Evolutionary conservation across 2,888 invertebrate genomes (phyloP), one percentile per base, ranked within the genome.

Genomic region (Tethea ocularis): DNA sequence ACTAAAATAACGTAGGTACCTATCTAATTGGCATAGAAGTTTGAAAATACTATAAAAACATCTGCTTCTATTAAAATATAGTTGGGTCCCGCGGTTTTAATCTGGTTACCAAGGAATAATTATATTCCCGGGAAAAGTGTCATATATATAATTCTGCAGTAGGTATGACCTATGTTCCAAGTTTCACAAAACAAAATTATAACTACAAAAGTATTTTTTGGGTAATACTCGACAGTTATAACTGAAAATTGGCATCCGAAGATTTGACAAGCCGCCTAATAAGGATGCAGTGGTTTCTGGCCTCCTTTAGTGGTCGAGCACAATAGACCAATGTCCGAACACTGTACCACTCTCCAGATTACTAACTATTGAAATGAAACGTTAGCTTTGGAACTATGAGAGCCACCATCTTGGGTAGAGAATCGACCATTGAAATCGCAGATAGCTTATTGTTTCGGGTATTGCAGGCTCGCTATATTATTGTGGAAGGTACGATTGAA

Each of bases 291-390:
- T 51, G 58, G 58, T 63, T 65, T 65, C 63, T 53, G 51, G 60
- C 54, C 58, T 58, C 36, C 54, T 54, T 36, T 17, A 36, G 54
- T 20, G 46, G 46, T 46, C 46, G 11, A 20, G 52, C 61, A 79
- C 79, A 82, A 82, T 78, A 61, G 33, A 29, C 54, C 26, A 66
- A 64, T 64, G 57, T 63, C 69, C 66, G 61, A 59, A 69, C 66
- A 70, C 74, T 70, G 67, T 69, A 59, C 77, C 78, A 82, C 74
- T 83, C 72, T 67, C 68, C 61, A 80, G 78, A 84, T 84, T 82
- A 78, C 71, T 65, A 71, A 71, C 81, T 74, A 82, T 84, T 80
- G 78, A 80, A 77, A 77, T 62, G 71, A 54, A 33, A 54, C 61
- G 63, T 52, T 17, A 53, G 29, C 41, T 46, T 46, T 52, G 59